Evolutionary conservation across 1,140 invertebrate species (phyloP).

Genomic region (Aphelinus certus): DNA sequence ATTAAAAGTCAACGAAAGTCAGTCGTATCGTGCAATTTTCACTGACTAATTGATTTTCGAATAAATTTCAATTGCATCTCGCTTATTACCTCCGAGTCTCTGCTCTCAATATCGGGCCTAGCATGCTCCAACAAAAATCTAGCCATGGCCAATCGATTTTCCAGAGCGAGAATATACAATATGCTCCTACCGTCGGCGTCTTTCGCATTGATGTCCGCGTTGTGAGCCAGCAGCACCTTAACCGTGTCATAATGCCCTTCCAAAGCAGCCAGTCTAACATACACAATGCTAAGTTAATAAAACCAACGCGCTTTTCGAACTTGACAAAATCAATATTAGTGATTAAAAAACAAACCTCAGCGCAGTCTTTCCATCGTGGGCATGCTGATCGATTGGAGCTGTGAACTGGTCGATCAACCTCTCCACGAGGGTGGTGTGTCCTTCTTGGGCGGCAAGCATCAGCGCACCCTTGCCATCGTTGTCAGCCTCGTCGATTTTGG

Average conservation of each 20-base stretch:
- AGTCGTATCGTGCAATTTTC: background rate
- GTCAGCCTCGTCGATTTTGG: slow-evolving; percentile 89
- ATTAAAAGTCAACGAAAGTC: background rate
- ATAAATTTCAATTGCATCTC: background rate
- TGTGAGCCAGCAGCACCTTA: slow-evolving; percentile 75
- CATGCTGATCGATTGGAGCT: slow-evolving; percentile 86
- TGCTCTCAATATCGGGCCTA: slow-evolving; percentile 83
- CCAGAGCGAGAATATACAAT: slow-evolving; percentile 89
- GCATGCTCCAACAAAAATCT: slow-evolving; percentile 82
- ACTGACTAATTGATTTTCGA: no score
- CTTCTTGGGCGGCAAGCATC: slow-evolving; percentile 89
- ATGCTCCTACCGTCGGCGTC: slow-evolving; percentile 93
- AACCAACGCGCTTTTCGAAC: no score
- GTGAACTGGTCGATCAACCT: slow-evolving; percentile 77
- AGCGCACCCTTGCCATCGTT: slow-evolving; percentile 94
- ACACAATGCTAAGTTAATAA: no score
- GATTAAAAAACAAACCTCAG: slow-evolving; percentile 69
- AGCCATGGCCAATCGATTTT: slow-evolving; percentile 87
- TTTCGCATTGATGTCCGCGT: slow-evolving; percentile 88
- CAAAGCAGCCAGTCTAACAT: slow-evolving; percentile 77
- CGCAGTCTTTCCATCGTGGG: slow-evolving; percentile 94
- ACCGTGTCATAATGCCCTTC: slow-evolving; percentile 89
- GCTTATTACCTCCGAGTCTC: slow-evolving; percentile 81
- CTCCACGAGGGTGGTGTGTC: slow-evolving; percentile 78
- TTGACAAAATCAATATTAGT: slow-evolving; percentile 14